Evolutionary conservation across 2,888 invertebrate genomes (phyloP).

Genomic region (Mimachlamys varia): DNA sequence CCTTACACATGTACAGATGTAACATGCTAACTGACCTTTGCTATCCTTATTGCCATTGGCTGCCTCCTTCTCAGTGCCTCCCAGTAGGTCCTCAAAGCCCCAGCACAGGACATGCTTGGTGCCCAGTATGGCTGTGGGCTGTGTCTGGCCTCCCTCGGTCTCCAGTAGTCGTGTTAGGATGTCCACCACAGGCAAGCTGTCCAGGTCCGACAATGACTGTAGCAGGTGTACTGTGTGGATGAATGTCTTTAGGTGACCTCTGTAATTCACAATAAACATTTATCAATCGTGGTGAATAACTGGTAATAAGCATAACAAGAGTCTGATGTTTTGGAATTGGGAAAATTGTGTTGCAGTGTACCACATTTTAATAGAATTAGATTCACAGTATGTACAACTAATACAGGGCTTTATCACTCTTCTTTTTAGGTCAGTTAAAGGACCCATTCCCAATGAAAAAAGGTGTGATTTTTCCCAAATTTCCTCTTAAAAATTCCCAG

Average conservation of each 20-base stretch:
- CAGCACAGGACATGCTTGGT: conserved; percentile 77
- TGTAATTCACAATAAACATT: conserved; percentile 54
- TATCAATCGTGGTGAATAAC: no score
- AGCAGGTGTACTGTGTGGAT: conserved; percentile 77
- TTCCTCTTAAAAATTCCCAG: no score
- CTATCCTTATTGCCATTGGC: conserved; percentile 67
- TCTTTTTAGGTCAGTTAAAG: no score
- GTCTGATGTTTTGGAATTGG: no score
- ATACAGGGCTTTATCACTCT: no score
- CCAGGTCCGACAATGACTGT: conserved; percentile 69
- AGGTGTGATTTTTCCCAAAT: no score
- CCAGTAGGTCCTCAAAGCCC: conserved; percentile 78
- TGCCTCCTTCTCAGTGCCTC: conserved; percentile 66
- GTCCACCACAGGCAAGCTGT: conserved; percentile 72
- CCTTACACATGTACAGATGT: no score
- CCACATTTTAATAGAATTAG: no score
- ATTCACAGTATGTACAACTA: no score
- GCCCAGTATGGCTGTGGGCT: conserved; percentile 71
- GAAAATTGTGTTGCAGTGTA: no score
- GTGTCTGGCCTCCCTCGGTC: conserved; percentile 77
- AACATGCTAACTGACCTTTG: conserved; percentile 60
- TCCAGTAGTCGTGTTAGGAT: conserved; percentile 73
- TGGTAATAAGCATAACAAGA: no score
- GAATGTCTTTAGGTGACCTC: conserved; percentile 78
- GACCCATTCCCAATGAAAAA: no score